Conservation (phyloP, 2,797 vertebrate genomes). For the Chaunax sp. region DNA sequence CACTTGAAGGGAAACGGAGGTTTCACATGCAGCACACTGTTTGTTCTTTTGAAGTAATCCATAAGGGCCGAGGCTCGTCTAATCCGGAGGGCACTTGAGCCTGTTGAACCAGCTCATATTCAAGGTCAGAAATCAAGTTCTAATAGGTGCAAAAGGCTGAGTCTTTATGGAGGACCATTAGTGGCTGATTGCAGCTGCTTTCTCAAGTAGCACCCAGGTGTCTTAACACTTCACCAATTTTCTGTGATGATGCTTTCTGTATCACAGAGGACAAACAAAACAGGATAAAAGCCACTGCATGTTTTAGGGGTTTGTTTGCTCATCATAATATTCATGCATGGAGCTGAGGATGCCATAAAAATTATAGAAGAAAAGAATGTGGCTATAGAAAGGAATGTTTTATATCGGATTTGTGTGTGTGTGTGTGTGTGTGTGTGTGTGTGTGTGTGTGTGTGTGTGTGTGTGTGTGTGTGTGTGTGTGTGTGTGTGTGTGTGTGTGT, state of each 20-base stretch:
- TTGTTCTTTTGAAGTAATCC: constrained; percentile 67
- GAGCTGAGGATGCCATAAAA: not conserved
- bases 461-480: too few species aligned
- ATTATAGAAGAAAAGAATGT: constrained; percentile 4
- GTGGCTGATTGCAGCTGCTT: constrained; percentile 64
- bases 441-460: too few species aligned
- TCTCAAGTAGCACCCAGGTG: constrained; percentile 82
- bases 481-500: too few species aligned
- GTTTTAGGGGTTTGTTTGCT: constrained; percentile 7
- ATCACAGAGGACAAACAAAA: constrained; percentile 37
- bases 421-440: too few species aligned
- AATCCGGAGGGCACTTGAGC: constrained; percentile 30
- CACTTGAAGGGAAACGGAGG: constrained; percentile 27
- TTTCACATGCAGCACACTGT: constrained; percentile 10
- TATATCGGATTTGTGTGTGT: not conserved
- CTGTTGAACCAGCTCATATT: constrained; percentile 52
- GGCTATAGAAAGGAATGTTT: not conserved
- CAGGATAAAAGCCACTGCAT: constrained; percentile 38
- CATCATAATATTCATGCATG: constrained; percentile 27
- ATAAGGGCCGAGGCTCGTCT: constrained; percentile 24
- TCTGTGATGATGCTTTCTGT: constrained; percentile 65
- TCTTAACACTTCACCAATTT: constrained; percentile 77
- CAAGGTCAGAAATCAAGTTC: constrained; percentile 61
- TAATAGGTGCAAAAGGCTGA: constrained; percentile 56
- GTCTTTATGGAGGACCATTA: constrained; percentile 73